Evolutionary conservation across 2,797 vertebrate species (phyloP), one percentile per base, ranked within the genome.

Genomic region (Chromobotia macracanthus): DNA sequence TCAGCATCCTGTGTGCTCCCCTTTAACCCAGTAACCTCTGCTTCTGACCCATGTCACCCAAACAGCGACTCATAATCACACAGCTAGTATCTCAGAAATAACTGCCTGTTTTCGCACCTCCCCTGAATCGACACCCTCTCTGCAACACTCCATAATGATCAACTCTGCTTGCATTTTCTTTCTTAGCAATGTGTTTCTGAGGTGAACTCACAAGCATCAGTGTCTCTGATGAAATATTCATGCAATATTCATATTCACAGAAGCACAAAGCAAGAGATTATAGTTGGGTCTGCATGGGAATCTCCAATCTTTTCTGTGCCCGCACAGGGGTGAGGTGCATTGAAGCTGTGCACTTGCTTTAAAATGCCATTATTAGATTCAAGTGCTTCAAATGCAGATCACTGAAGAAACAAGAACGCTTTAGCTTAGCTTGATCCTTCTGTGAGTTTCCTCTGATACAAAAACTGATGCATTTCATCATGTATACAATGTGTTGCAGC

Each of bases 201-300:
- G 55, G 75, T 72, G 21, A 72, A 67, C 79, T 81, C 71, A 67
- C 23, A 64, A 72, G 79, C 55, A 41, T 31, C 8, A 13, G 58
- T 74, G 58, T 71, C 69, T 76, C 79, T 21, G 7, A 81, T 81
- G 58, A 83, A 73, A 80, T 79, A 76, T 83, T 75, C 68, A 83
- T 44, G 68, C 68, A 58, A 58, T 58, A 58, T 25, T 58, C 56
- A 58, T 58, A 25, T 58, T 15, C 58, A 44, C 60, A 63, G 41
- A 73, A 70, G 80, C 72, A 81, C 67, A 83, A 79, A 70, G 68
- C 58, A 19, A 55, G 56, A 77, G 72, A 81, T 81, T 83, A 83
- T 75, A 76, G 68, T 23, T 15, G 35, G 64, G 46, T 60, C 73
- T 69, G 70, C 69, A 53, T 63, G 31, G 46, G 21, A 31, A 72